Conservation (phyloP, 2,888 invertebrate genomes). For the Drosophila anomalipes region DNA sequence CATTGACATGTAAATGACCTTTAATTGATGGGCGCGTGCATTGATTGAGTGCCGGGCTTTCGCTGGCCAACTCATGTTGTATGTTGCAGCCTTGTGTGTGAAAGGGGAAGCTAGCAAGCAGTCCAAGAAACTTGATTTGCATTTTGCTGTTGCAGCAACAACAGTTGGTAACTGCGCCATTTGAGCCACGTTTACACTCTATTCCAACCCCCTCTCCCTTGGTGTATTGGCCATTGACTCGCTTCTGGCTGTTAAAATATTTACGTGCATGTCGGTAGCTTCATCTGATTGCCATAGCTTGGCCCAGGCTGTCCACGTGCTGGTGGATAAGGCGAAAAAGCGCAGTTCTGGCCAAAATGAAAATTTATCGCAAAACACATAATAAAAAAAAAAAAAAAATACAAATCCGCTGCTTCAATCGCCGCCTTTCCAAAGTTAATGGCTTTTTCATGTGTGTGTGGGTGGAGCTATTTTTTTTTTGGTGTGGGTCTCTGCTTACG, state of each 20-base stretch:
- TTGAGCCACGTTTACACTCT: conserved; percentile 13
- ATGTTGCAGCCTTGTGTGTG: neutral
- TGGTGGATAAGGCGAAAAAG: conserved; percentile 56
- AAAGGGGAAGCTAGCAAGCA: neutral
- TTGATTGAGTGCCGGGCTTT: conserved; percentile 66
- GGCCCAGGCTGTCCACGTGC: conserved; percentile 2
- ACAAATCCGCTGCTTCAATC: conserved; percentile 47
- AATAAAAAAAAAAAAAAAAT: conserved; percentile 34
- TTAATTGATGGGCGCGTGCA: conserved; percentile 73
- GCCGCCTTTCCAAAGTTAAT: conserved; percentile 53
- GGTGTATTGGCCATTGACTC: conserved; percentile 1
- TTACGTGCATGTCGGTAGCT: conserved; percentile 67
- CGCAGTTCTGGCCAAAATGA: conserved; percentile 71
- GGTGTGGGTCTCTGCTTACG: conserved; percentile 25
- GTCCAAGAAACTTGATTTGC: conserved; percentile 61
- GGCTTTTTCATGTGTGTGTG: conserved; percentile 68
- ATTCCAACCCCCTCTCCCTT: neutral
- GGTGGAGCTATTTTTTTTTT: conserved; percentile 19
- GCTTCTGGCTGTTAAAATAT: conserved; percentile 67
- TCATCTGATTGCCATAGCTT: conserved; percentile 64
- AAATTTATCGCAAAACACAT: conserved; percentile 75
- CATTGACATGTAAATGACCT: conserved; percentile 80
- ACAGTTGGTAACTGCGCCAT: conserved; percentile 29
- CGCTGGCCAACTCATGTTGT: conserved; percentile 10
- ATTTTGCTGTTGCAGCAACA: conserved; percentile 45